Evolutionary conservation across 2,888 invertebrate species (phyloP).

Genomic region (Scrobipalpa costella): DNA sequence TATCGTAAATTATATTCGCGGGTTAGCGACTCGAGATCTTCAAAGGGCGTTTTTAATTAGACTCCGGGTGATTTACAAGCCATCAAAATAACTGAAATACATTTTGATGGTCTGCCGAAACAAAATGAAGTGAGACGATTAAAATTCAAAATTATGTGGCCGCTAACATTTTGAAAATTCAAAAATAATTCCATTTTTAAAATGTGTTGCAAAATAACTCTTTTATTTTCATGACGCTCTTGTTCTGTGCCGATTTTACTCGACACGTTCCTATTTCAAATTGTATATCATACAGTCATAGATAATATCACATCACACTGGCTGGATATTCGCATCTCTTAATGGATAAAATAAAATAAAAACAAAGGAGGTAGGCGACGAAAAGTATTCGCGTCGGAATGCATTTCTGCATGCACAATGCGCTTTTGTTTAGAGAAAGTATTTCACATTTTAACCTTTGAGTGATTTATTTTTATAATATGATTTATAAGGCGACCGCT

Average conservation of each 20-base stretch:
- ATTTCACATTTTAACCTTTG: constrained; percentile 76
- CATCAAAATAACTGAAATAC: constrained; percentile 61
- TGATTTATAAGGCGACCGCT: constrained; percentile 69
- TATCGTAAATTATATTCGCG: constrained; percentile 75
- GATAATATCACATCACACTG: constrained; percentile 2
- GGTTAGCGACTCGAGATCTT: constrained; percentile 59
- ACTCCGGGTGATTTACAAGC: constrained; percentile 68
- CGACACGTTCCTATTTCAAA: background rate
- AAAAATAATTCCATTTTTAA: background rate
- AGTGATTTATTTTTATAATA: constrained; percentile 77
- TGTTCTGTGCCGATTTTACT: background rate
- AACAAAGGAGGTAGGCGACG: constrained; percentile 68
- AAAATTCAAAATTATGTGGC: constrained; percentile 13
- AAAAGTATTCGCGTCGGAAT: constrained; percentile 76
- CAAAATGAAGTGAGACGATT: constrained; percentile 31
- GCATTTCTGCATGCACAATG: constrained; percentile 79
- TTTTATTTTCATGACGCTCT: background rate
- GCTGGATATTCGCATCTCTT: constrained; percentile 40
- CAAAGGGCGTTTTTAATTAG: constrained; percentile 74
- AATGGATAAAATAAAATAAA: constrained; percentile 62
- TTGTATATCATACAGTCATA: background rate
- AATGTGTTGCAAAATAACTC: background rate
- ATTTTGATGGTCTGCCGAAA: constrained; percentile 50
- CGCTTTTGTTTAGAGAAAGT: constrained; percentile 80
- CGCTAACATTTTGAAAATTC: background rate